Conservation (phyloP, 1,140 invertebrate species). For the Ladona fulva region DNA sequence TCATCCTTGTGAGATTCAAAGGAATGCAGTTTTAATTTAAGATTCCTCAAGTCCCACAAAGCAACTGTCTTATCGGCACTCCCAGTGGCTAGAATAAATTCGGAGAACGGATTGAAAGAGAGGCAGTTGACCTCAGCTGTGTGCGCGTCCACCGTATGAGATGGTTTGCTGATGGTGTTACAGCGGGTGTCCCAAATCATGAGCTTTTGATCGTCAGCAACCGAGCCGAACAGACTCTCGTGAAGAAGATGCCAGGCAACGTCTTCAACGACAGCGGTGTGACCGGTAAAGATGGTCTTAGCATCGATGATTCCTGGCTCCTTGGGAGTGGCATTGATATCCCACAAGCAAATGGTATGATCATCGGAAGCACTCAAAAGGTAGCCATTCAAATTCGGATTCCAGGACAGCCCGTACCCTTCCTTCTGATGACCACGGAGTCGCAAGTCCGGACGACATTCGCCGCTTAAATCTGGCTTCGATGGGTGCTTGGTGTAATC, state of each 20-base stretch:
- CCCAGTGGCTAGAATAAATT: conserved; percentile 97
- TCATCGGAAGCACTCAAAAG: conserved; percentile 95
- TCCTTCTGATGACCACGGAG: conserved; percentile 98
- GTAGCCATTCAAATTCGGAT: conserved; percentile 96
- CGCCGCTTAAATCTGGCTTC: conserved; percentile 93
- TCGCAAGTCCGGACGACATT: conserved; percentile 85
- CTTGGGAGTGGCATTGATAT: conserved; percentile 93
- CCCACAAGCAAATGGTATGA: conserved; percentile 99
- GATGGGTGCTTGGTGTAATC: conserved; percentile 99
- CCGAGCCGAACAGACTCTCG: conserved; percentile 96
- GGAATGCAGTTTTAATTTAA: conserved; percentile 96
- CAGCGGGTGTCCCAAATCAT: conserved; percentile 99
- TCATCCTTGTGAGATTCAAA: conserved; percentile 99
- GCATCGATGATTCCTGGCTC: conserved; percentile 93
- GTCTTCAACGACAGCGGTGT: conserved; percentile 98
- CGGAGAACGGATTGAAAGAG: conserved; percentile 98
- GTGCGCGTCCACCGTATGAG: conserved; percentile 97
- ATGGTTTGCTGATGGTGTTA: conserved; percentile 93
- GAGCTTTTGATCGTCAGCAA: conserved; percentile 98
- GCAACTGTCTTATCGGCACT: conserved; percentile 94
- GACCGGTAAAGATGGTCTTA: conserved; percentile 97
- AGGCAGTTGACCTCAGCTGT: conserved; percentile 99
- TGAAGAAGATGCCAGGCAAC: conserved; percentile 99
- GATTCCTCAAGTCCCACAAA: conserved; percentile 94
- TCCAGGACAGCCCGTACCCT: conserved; percentile 98